Base-by-base conservation (phyloP, 2,888 invertebrate genomes). In the Acrocyrtus sp. region DNA sequence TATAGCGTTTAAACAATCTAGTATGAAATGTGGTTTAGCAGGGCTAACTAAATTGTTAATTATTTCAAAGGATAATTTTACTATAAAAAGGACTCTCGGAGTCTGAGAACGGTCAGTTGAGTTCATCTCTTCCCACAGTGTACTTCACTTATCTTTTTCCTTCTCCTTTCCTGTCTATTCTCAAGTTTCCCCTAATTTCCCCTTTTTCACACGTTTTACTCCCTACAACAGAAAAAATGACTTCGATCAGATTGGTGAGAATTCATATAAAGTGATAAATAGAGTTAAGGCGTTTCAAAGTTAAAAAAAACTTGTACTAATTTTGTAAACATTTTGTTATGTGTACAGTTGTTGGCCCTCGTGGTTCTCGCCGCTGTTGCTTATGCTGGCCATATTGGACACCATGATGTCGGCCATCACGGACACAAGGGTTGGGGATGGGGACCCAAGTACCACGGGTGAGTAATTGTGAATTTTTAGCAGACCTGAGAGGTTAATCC, bases 371-470 rank as follows among this genome's bases (percentile, higher is more conserved):
- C 45, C 17, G 56, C 48, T 29, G 60, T 66, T 26, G 72, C 60
- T 0, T 69, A 58, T 26, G 69, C 74, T 47, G 68, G 63, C 17
- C 74, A 72, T 53, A 29, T 67, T 50, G 65, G 61, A 27, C 62
- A 58, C 24, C 58, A 66, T 57, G 57, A 53, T 10, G 45, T 53
- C 27, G 66, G 60, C n/a, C 72, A 70, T 19, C 63, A 69, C 53
- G n/a, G n/a, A n/a, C 65, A 62, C 43, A 70, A 61, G 34, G 73
- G 66, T 19, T 61, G 62, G 53, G 75, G 75, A 29, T 75, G 75
- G 75, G 74, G 74, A 39, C 61, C 66, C 1, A 73, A 67, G 34
- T 73, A 73, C 67, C 60, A 66, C 61, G 74, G 74, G 60, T 65
- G 19, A 63, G 63, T 2, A 12, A 1, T 5, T 54, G 10, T 21